A percentile compares a stretch with the other conserved stretches of the same genome.
Evolutionary conservation across 1,140 invertebrate genomes (phyloP).

Genomic region (Marisa cornuarietis): DNA sequence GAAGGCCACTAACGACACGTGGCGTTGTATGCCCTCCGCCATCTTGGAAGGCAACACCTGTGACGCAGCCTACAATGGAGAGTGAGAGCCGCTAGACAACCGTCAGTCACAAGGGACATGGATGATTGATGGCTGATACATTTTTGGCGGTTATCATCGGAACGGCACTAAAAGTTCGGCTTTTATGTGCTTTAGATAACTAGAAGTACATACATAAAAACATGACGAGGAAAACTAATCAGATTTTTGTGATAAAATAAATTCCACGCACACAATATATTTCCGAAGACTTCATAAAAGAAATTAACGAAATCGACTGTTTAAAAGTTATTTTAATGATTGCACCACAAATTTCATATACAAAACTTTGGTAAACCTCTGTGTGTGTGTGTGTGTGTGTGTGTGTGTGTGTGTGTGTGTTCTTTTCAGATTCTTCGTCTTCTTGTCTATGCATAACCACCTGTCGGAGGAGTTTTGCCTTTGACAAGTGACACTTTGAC

Average conservation of each 20-base stretch:
- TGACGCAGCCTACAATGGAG: conserved; percentile 4
- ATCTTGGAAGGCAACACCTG: conserved; percentile 71
- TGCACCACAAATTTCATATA: background rate
- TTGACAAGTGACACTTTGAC: background rate
- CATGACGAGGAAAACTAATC: too few relatives aligned
- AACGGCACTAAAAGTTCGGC: background rate
- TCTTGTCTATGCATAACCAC: background rate
- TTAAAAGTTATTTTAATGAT: background rate
- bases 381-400: background rate
- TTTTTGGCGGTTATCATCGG: background rate
- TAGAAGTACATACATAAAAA: too few relatives aligned
- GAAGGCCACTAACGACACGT: conserved; percentile 81
- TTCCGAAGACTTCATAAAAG: background rate
- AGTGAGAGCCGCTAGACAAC: background rate
- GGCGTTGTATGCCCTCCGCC: conserved; percentile 83
- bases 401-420: too few relatives aligned
- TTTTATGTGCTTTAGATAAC: background rate
- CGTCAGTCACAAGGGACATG: background rate
- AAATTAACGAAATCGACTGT: background rate
- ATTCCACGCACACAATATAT: background rate
- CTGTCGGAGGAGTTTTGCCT: background rate
- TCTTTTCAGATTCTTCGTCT: background rate
- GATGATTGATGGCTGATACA: background rate
- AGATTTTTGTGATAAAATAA: too few relatives aligned
- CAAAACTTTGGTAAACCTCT: background rate